Percentiles rank a stretch among this genome's conserved stretches.
Evolutionary conservation across 2,113 vertebrate species (phyloP).

Genomic region (Rhipidura dahli): DNA sequence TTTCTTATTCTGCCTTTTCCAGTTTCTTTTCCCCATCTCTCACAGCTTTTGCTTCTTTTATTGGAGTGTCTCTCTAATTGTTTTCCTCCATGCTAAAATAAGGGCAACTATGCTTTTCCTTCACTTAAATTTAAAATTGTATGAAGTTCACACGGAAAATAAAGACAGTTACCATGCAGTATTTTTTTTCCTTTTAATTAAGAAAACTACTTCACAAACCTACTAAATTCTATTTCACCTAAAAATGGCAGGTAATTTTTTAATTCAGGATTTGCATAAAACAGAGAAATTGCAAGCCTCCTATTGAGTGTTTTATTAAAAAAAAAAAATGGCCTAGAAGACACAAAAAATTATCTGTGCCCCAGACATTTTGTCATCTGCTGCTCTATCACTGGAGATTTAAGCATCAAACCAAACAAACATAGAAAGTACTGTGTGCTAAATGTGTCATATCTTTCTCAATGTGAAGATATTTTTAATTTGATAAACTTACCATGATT

Average conservation of each 20-base stretch:
- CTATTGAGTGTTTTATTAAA: background rate
- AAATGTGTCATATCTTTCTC: background rate
- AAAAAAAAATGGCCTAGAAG: background rate
- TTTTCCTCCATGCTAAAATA: background rate
- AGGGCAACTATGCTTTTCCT: background rate
- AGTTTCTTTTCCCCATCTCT: background rate
- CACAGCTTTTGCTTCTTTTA: background rate
- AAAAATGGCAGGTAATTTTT: background rate
- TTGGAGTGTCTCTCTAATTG: background rate
- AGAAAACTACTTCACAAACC: background rate
- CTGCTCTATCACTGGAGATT: background rate
- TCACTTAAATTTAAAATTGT: background rate
- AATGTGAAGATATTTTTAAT: background rate
- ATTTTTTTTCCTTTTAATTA: background rate
- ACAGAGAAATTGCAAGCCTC: background rate
- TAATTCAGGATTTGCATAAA: background rate
- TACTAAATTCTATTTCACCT: background rate
- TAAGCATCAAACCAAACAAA: background rate
- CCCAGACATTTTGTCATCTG: background rate
- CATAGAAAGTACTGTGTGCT: background rate
- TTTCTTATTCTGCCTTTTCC: background rate
- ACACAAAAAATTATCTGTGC: background rate
- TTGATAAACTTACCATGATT: background rate
- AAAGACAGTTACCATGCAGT: fast-evolving
- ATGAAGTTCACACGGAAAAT: background rate